Conservation (phyloP, 2,113 vertebrate genomes). For the Prolemur simus region DNA sequence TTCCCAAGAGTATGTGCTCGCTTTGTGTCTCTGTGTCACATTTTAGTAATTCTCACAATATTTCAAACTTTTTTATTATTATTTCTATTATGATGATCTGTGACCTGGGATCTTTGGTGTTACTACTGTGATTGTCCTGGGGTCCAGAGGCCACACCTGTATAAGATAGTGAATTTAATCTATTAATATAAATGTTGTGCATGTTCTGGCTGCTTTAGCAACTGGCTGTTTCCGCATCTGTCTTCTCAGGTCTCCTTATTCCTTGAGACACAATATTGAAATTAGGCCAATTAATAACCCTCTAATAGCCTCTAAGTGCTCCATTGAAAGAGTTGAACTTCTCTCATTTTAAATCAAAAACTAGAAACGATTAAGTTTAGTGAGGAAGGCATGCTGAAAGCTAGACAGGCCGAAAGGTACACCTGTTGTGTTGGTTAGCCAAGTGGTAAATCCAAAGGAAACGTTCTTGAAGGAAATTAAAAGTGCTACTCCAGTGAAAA, state of each 20-base stretch:
- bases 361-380: neutral
- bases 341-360: neutral
- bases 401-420: neutral
- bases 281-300: neutral
- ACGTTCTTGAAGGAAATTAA: neutral
- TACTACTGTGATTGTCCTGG: neutral
- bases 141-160: too few species aligned
- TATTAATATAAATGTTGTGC: neutral
- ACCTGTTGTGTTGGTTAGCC: neutral
- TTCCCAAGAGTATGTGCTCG: too few species aligned
- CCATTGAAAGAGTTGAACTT: neutral
- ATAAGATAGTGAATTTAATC: neutral
- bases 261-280: neutral
- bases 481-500: neutral
- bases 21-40: neutral
- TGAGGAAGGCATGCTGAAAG: neutral
- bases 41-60: too few species aligned
- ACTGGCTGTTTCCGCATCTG: neutral
- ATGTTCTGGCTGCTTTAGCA: neutral
- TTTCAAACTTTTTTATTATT: neutral
- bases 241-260: neutral
- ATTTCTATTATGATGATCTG: neutral
- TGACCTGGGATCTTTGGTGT: neutral
- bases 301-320: neutral
- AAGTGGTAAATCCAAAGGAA: neutral